Evolutionary conservation across 1,140 invertebrate genomes (phyloP).

Genomic region (Trialeurodes vaporariorum): DNA sequence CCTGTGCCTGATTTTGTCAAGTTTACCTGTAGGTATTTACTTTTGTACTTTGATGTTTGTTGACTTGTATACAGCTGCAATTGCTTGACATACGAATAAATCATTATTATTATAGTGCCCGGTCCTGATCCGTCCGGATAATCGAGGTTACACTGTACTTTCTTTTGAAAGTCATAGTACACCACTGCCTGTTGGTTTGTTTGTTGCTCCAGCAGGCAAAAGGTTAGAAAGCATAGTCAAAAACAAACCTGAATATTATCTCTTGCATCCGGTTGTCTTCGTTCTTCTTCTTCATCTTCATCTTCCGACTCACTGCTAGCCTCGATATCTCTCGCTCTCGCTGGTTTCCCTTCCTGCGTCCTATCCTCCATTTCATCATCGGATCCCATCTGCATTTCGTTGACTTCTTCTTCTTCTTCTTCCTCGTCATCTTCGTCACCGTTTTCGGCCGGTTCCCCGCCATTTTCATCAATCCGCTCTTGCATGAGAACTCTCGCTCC

Average conservation of each 20-base stretch:
- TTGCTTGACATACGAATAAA: no score
- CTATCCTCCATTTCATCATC: conserved; percentile 21
- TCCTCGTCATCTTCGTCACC: conserved; percentile 42
- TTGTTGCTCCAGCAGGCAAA: no score
- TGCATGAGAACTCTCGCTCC: conserved; percentile 87
- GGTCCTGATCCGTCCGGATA: no score
- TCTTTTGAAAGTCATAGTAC: no score
- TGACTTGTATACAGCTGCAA: no score
- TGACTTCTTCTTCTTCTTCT: conserved; percentile 41
- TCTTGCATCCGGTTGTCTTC: conserved; percentile 25
- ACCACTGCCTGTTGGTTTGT: no score
- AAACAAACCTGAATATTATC: conserved; percentile 36
- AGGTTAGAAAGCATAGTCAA: background rate
- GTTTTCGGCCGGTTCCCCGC: conserved; percentile 56
- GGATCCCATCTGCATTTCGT: conserved; percentile 47
- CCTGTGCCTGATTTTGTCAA: no score
- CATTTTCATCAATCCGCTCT: conserved; percentile 44
- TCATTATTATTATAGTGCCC: no score
- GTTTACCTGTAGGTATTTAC: no score
- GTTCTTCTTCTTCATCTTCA: conserved; percentile 19
- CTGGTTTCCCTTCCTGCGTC: background rate
- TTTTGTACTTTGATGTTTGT: no score
- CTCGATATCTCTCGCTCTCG: background rate
- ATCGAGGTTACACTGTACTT: no score
- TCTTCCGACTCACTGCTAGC: conserved; percentile 17